phyloP scores from a whole-genome alignment of 1,140 invertebrate genomes.

The Spodoptera frugiperda region DNA sequence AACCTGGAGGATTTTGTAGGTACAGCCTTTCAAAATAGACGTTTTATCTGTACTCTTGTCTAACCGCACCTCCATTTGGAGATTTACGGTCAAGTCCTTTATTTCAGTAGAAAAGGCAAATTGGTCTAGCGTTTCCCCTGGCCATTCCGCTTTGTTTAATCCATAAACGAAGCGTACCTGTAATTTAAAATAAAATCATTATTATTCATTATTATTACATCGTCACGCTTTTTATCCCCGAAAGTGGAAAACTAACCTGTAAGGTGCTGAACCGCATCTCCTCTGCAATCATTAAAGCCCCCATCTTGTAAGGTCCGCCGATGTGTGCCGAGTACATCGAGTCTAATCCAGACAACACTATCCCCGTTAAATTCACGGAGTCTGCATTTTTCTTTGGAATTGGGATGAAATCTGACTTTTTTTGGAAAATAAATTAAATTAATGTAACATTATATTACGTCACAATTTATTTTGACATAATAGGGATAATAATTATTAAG shows the following conservation, averaged over 20 bases:
- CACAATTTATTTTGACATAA: too few relatives aligned
- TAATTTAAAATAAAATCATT: neutral
- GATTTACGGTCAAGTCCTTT: neutral
- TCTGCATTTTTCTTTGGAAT: neutral
- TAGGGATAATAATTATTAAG: too few relatives aligned
- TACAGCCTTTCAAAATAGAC: neutral
- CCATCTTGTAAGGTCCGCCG: slow-evolving; percentile 65
- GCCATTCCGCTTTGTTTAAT: neutral
- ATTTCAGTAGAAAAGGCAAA: neutral
- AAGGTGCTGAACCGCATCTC: slow-evolving; percentile 64
- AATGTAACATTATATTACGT: neutral
- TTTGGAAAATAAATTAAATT: neutral
- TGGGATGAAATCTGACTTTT: neutral
- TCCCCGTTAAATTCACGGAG: slow-evolving; percentile 29
- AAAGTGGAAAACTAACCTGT: slow-evolving; percentile 56
- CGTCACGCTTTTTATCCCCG: too few relatives aligned
- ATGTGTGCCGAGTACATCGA: slow-evolving; percentile 60
- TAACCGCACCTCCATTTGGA: neutral
- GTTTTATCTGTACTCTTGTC: neutral
- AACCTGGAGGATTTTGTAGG: neutral
- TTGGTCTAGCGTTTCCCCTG: neutral
- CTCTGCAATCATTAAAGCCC: slow-evolving; percentile 56
- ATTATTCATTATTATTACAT: neutral
- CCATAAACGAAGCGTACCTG: neutral
- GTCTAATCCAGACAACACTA: slow-evolving; percentile 66